phyloP scores from a whole-genome alignment of 2,797 vertebrate genomes.

The Pangasius mekongensis region DNA sequence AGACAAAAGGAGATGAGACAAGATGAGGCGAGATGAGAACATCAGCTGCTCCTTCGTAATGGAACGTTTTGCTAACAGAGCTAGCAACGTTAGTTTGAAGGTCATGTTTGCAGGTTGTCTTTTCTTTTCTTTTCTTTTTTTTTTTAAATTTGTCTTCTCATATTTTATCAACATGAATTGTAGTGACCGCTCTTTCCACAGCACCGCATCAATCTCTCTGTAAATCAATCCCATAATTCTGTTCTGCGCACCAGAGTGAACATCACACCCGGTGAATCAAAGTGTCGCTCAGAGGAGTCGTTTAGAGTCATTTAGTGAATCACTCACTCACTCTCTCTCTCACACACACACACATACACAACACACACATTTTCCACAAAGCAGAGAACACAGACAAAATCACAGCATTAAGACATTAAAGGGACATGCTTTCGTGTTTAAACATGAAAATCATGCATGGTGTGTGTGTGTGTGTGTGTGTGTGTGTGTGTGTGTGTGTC shows the following conservation, averaged over 20 bases:
- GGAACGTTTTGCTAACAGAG: background rate
- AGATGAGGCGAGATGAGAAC: background rate
- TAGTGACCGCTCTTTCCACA: background rate
- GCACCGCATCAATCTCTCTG: background rate
- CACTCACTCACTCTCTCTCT: background rate
- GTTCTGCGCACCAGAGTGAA: background rate
- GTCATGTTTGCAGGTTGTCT: no score
- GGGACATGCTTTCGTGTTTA: background rate
- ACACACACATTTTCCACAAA: background rate
- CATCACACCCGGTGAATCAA: background rate
- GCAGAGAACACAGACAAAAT: background rate
- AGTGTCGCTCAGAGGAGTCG: background rate
- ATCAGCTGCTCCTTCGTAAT: background rate
- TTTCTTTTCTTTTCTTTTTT: no score
- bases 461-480: background rate
- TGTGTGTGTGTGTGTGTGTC: background rate
- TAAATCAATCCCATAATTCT: background rate
- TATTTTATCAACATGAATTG: background rate
- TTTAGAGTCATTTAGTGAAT: background rate
- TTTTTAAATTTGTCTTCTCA: background rate
- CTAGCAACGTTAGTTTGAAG: no score
- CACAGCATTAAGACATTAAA: background rate
- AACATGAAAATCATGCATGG: background rate
- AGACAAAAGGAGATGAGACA: background rate
- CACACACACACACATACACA: background rate